Base-by-base conservation (phyloP, 2,113 vertebrate species). In the Ciconia stormi region DNA sequence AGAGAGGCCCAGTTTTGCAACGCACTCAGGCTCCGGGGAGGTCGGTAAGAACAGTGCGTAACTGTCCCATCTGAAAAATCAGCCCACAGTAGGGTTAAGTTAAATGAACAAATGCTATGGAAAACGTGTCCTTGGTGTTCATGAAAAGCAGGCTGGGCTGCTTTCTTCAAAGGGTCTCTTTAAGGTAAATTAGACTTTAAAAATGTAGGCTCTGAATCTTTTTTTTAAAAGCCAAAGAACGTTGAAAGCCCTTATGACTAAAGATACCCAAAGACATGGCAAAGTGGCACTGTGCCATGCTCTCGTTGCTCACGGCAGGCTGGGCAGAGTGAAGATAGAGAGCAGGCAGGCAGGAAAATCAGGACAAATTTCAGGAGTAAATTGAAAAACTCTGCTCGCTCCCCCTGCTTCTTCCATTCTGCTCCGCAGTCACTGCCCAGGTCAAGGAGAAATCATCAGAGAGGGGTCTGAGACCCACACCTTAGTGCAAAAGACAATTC, bases 251-350 rank as follows among this genome's bases (percentile, higher is more conserved):
- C 88, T 92, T 32, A 23, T 83, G 82, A 87, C 69, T 87, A 13
- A 87, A 94, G 93, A 76, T 79, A 91, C 84, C 91, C 77, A 87
- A 65, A 93, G 93, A 95, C 95, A 91, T 17, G 84, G 91, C 56
- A 5, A 13, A 47, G 84, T 93, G 95, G 95, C 93, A 93, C 87
- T 3, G 3, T 91, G 95, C 93, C 95, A 93, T 1, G 36, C 81
- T n/a, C 52, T 30, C 89, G 32, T 94, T 89, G 92, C 93, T 88
- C 87, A 77, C 16, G 11, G 93, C 84, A 90, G 77, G 66, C 44
- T 82, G 84, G 87, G 91, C 94, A 91, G 50, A 74, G 46, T 7
- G 86, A 18, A 14, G 56, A 12, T 2, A 34, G 22, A 46, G 62
- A 87, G 81, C 89, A 80, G 67, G 78, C 84, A 62, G 40, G 88